These are phyloP conservation scores for Isaurus tuberculatus DNA, from an alignment of 92 coral and sea anemone species.

Conservation along the genomic window DNA sequence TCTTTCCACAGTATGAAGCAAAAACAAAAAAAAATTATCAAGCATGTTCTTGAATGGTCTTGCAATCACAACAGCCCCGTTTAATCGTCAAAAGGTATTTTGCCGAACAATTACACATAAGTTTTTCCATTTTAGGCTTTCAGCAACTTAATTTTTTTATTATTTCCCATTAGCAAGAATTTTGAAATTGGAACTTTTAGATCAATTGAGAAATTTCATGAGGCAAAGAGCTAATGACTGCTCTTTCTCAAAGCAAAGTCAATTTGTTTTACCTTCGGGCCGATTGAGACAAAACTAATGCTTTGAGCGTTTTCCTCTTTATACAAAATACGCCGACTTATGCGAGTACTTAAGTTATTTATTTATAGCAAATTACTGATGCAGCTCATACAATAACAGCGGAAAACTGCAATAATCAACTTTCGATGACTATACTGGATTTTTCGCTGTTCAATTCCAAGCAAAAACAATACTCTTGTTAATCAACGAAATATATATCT, in stretches of 20 bases:
- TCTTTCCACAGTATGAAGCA: no score
- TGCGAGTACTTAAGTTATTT: background rate
- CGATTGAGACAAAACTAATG: background rate
- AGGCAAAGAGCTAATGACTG: background rate
- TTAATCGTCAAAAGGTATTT: background rate
- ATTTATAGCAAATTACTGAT: background rate
- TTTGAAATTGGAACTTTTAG: background rate
- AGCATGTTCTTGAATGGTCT: background rate
- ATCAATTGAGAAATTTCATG: background rate
- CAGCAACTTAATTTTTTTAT: no score
- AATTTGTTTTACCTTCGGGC: background rate
- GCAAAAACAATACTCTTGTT: no score
- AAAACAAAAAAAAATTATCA: background rate
- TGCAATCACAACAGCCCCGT: background rate
- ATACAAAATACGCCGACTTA: background rate
- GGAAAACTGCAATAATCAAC: no score
- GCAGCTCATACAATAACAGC: no score
- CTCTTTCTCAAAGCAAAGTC: background rate
- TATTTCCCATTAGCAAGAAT: background rate
- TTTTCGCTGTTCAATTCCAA: no score
- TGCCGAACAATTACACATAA: no score
- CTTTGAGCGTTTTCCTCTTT: background rate
- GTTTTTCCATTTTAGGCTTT: no score
- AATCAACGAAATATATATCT: no score
- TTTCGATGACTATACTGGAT: background rate